Percentiles rank a stretch among this genome's conserved stretches.
Evolutionary conservation across 1,140 invertebrate species (phyloP).

Genomic region (Heliconius melpomene): DNA sequence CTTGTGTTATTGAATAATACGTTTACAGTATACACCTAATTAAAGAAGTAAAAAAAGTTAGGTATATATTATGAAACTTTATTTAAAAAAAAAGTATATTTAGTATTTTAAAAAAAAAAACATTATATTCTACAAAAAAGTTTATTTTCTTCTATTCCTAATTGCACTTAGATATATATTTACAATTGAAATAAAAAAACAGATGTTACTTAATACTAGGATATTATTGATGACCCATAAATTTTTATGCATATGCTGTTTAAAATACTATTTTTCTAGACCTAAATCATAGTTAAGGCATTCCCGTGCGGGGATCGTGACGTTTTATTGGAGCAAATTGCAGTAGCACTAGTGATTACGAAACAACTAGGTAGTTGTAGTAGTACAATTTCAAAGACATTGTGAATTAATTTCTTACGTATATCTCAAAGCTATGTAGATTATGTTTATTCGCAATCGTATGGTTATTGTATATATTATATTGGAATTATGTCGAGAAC

Average conservation of each 20-base stretch:
- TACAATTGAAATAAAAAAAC: background rate
- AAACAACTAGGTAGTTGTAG: constrained; percentile 18
- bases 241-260: background rate
- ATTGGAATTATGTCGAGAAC: background rate
- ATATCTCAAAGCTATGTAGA: constrained; percentile 7
- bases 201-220: background rate
- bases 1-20: background rate
- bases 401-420: constrained; percentile 17
- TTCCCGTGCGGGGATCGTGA: background rate
- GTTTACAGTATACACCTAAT: too few species aligned
- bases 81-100: too few species aligned
- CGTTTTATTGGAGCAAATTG: constrained; percentile 15
- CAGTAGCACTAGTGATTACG: constrained; percentile 1
- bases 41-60: too few species aligned
- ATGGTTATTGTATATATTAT: background rate
- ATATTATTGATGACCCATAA: background rate
- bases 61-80: too few species aligned
- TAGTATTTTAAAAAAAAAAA: too few species aligned
- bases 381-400: constrained; percentile 10
- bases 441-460: background rate
- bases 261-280: background rate
- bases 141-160: background rate
- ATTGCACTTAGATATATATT: too few species aligned
- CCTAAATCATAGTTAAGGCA: background rate
- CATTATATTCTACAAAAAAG: too few species aligned